phyloP scores from a whole-genome alignment of 92 coral and sea anemone genomes.

The Siderastrea radians region DNA sequence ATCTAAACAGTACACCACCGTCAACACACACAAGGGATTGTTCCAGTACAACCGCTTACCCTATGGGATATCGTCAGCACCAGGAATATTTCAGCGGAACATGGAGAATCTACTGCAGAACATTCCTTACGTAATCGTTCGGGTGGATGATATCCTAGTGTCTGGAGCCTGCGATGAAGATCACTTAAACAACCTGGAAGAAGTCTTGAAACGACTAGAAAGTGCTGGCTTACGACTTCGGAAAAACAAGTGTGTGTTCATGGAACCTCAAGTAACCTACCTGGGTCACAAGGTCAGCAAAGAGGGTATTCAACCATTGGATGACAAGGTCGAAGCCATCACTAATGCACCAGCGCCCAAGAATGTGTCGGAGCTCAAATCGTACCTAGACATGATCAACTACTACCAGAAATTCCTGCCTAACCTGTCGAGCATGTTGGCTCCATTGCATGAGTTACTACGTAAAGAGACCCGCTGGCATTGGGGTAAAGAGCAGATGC shows the following conservation, averaged over 20 bases:
- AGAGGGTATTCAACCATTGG: conserved; percentile 28
- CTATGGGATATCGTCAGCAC: background rate
- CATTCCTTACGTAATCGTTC: background rate
- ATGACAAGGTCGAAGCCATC: conserved; percentile 61
- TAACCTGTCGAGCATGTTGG: conserved; percentile 41
- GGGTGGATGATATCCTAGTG: conserved; percentile 9
- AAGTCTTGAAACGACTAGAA: background rate
- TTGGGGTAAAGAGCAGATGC: conserved; percentile 37
- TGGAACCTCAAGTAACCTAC: conserved; percentile 36
- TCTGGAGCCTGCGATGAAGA: background rate
- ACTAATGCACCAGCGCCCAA: conserved; percentile 63
- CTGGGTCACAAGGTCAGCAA: conserved; percentile 42
- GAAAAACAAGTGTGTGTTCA: conserved; percentile 34
- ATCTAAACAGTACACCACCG: too few relatives aligned
- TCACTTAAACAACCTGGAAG: background rate
- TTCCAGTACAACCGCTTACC: too few relatives aligned
- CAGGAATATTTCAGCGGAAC: background rate
- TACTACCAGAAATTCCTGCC: conserved; percentile 56
- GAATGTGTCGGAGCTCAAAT: conserved; percentile 60
- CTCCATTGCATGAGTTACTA: conserved; percentile 38
- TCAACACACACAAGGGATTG: background rate
- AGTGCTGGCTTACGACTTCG: background rate
- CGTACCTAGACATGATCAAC: conserved; percentile 57
- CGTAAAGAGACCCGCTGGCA: conserved; percentile 22
- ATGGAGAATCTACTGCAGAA: background rate